Conservation (phyloP, 1,140 invertebrate genomes). For the Drusus annulatus region DNA sequence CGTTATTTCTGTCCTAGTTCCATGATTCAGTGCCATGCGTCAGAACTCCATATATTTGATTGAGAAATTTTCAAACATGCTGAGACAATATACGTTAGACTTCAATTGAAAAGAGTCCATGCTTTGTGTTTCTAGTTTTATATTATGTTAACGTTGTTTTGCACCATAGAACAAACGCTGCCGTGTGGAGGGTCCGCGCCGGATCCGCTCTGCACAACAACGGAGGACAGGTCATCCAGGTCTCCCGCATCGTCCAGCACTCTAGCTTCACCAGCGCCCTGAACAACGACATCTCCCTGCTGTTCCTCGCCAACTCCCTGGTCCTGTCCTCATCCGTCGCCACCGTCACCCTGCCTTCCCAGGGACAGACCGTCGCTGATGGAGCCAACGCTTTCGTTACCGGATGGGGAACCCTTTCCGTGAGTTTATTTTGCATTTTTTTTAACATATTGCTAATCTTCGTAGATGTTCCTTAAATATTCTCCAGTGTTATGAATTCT, state of each 20-base stretch:
- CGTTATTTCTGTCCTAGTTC: no score
- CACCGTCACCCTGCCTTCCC: conserved; percentile 45
- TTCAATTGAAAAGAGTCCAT: no score
- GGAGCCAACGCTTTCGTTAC: conserved; percentile 61
- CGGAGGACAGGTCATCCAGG: conserved; percentile 46
- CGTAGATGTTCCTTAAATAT: not conserved
- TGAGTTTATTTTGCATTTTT: conserved; percentile 15
- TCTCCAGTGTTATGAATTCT: no score
- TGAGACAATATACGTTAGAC: no score
- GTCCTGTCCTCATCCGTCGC: conserved; percentile 20
- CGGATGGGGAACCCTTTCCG: conserved; percentile 64
- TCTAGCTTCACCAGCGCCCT: conserved; percentile 33
- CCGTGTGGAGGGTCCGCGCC: conserved; percentile 49
- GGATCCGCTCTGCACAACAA: conserved; percentile 47
- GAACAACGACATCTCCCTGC: conserved; percentile 47
- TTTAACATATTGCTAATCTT: no score
- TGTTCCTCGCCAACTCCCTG: conserved; percentile 24
- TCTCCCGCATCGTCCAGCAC: conserved; percentile 43
- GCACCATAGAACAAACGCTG: not conserved
- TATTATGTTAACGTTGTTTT: not conserved
- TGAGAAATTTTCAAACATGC: no score
- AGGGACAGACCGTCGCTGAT: conserved; percentile 55
- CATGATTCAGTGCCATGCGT: no score
- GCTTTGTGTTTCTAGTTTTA: no score
- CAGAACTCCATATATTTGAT: no score